Evolutionary conservation across 2,797 vertebrate species (phyloP).

Genomic region (Danio albolineatus): DNA sequence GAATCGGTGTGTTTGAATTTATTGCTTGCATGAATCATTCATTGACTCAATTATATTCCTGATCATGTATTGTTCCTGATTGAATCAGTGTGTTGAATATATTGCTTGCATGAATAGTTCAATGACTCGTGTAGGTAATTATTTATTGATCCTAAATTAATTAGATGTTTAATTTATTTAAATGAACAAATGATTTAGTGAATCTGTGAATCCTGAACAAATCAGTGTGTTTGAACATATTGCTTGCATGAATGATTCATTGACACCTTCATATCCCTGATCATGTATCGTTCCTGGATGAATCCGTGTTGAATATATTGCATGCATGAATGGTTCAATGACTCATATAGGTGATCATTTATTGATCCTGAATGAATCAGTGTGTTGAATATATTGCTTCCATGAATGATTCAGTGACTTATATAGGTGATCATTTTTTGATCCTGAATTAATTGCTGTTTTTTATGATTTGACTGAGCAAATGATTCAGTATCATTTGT

Average conservation of each 20-base stretch:
- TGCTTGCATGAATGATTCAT: background rate
- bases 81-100: background rate
- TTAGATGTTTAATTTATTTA: too few relatives aligned
- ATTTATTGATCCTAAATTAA: too few relatives aligned
- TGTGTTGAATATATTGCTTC: background rate
- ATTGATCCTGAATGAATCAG: background rate
- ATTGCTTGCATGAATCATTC: too few relatives aligned
- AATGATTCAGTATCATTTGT: background rate
- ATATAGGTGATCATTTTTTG: background rate
- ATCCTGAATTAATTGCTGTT: background rate
- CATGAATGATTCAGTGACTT: background rate
- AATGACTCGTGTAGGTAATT: too few relatives aligned
- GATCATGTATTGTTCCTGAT: too few relatives aligned
- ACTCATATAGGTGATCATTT: background rate
- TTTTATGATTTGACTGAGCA: too few relatives aligned
- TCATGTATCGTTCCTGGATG: background rate
- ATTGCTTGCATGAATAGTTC: background rate
- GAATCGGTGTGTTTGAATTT: background rate
- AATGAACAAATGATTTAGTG: too few relatives aligned
- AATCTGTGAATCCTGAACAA: background rate
- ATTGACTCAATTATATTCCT: too few relatives aligned
- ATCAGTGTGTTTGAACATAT: background rate
- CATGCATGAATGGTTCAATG: background rate
- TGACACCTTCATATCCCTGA: background rate
- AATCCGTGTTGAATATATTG: background rate